A percentile compares a stretch with the other conserved stretches of the same genome.
Conservation (phyloP, 2,113 vertebrate species). For the Sterrhoptilus dennistouni region DNA sequence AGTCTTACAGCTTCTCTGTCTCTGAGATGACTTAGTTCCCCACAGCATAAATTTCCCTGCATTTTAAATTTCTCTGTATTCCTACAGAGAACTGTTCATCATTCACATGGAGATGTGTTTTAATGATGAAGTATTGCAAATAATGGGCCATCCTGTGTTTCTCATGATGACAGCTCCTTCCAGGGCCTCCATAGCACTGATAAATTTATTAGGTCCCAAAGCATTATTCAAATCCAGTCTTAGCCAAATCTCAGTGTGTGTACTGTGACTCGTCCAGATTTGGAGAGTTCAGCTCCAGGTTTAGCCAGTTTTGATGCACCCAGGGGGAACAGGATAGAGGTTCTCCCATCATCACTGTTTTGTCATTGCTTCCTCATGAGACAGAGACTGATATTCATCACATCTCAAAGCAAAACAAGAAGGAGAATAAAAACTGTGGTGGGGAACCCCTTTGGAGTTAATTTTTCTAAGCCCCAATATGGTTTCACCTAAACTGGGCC, state of each 20-base stretch:
- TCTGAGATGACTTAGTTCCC: neutral
- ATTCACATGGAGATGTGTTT: neutral
- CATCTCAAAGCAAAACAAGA: neutral
- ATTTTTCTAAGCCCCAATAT: neutral
- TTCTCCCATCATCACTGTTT: neutral
- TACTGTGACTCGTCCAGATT: neutral
- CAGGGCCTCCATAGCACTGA: neutral
- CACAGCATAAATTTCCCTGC: neutral
- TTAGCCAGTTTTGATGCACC: neutral
- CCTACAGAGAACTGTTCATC: neutral
- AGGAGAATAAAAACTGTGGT: accelerated
- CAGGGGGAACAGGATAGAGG: neutral
- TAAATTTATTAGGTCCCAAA: constrained; percentile 6
- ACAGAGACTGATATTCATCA: neutral
- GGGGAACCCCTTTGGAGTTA: neutral
- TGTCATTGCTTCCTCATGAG: neutral
- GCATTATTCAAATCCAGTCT: neutral
- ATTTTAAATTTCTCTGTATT: neutral
- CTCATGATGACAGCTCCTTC: neutral
- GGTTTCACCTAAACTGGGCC: neutral
- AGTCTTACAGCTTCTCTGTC: neutral
- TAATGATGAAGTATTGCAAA: neutral
- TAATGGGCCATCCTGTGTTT: neutral
- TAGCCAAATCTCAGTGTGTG: neutral
- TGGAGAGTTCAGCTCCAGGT: neutral